Base-by-base conservation (phyloP, 2,888 invertebrate genomes). In the Ephialtes manifestator region DNA sequence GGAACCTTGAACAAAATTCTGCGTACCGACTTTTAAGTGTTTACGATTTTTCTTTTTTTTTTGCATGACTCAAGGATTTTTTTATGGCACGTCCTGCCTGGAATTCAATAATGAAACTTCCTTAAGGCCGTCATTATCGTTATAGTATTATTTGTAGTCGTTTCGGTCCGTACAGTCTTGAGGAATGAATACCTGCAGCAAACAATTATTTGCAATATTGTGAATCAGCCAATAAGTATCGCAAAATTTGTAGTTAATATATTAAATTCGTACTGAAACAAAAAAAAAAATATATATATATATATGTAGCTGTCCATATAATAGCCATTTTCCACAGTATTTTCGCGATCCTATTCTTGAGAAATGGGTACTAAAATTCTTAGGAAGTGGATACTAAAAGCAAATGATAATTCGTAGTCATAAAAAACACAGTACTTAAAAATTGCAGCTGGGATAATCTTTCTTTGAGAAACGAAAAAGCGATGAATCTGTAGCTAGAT, bases 1-100 rank as follows among this genome's bases (percentile, higher is more conserved):
- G n/a, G 18, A 48, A 35, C 79, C 82, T 78, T 81, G 74, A 28
- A 74, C 43, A 24, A 58, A 76, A 71, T 58, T 65, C 48, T 65
- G 39, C 7, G 20, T 65, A 65, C n/a, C n/a, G 18, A n/a, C 15
- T 15, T 35, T 35, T 74, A 43, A 74, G 18, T 48, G 35, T 20
- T 60, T 46, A 70, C 20, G 13, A n/a, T n/a, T n/a, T n/a, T 43
- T 60, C 18, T 70, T n/a, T 55, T 60, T 60, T 28, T 60, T n/a
- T 31, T 28, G 10, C 15, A 5, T 7, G 5, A n/a, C 18, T 18
- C 55, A 55, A 55, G 55, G 55, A 24, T 10, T 20, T 55, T 55
- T 55, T 55, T 11, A 24, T 55, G 55, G 24, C 55, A 55, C 55
- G 24, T 55, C 55, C 55, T 55, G 20, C 11, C 3, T 20, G 24